Base-by-base conservation (phyloP, 2,113 vertebrate species). In the Ramphastos sulfuratus region DNA sequence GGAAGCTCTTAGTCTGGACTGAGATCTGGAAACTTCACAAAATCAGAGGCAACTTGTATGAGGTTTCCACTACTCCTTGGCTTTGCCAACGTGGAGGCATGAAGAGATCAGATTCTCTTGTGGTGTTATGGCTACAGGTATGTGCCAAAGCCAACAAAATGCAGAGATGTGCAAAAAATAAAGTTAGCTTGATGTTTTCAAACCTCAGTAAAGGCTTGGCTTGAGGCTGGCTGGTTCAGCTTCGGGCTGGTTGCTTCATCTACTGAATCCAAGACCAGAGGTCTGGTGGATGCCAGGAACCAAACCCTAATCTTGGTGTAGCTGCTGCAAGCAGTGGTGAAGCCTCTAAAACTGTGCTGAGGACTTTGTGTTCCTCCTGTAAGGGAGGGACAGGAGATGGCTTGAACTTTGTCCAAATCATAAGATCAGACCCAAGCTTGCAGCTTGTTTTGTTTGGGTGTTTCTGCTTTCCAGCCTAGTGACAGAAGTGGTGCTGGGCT, bases 101-200 rank as follows among this genome's bases (percentile, higher is more conserved):
- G 42, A 54, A n/a, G 64, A 77, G 60, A 67, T 83, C 33, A 77
- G 42, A 56, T 85, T 46, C 67, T 76, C 28, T 59, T 70, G 55
- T 1, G 19, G 35, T 39, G 15, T 64, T 75, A 46, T 3, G 20
- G 82, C 48, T 82, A 85, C 50, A 16, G 81, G 78, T 76, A 61
- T 24, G 7, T 89, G 92, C 94, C 95, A 96, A 95, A 96, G 83
- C 75, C 87, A 94, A 92, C 69, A 84, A 63, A 85, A 27, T n/a
- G 55, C 78, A 75, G 77, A 82, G 25, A 66, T 39, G 72, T 75
- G 81, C 78, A 92, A 76, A 94, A 93, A 80, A 67, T 66, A 46
- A 52, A 9, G 10, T 37, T 67, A 44, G 24, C 33, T 80, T 50
- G 56, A 19, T 54, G 33, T 82, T 87, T 88, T 83, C 64, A 85